Percentiles rank a stretch among this genome's conserved stretches.
Conservation (phyloP, 2,797 vertebrate species). For the Sylvilagus floridanus region DNA sequence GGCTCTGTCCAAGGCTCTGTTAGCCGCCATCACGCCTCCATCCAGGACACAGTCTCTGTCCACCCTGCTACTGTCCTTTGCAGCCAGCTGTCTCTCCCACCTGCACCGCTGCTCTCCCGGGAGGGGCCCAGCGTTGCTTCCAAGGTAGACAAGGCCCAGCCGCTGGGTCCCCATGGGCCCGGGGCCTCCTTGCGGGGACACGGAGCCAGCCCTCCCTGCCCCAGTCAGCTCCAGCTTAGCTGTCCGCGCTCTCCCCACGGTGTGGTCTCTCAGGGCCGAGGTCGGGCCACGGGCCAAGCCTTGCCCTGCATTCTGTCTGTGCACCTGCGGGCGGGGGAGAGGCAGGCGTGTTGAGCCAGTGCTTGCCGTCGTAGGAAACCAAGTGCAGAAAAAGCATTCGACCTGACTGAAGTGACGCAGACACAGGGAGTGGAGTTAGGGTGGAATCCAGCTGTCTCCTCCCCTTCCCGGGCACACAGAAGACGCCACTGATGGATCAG, state of each 20-base stretch:
- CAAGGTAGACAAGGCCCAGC: rapidly evolving
- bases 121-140: not conserved
- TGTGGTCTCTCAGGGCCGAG: not conserved
- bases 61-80: not conserved
- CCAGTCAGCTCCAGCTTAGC: rapidly evolving
- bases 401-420: not conserved
- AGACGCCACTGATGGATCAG: rapidly evolving
- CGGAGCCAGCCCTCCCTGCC: rapidly evolving
- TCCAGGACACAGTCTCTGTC: not conserved
- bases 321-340: rapidly evolving
- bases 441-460: not conserved
- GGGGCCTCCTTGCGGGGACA: too few relatives aligned
- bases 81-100: rapidly evolving
- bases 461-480: rapidly evolving
- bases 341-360: rapidly evolving
- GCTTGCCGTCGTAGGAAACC: not conserved
- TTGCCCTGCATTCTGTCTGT: rapidly evolving
- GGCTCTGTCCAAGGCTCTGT: not conserved
- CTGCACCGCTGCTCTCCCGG: rapidly evolving
- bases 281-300: rapidly evolving
- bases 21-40: rapidly evolving
- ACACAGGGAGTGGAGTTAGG: rapidly evolving
- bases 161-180: rapidly evolving
- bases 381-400: too few relatives aligned
- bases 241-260: not conserved